Evolutionary conservation across 37 sponge, comb jelly and placozoan species (phyloP).

Genomic region (Diacarnus erythraeanus): DNA sequence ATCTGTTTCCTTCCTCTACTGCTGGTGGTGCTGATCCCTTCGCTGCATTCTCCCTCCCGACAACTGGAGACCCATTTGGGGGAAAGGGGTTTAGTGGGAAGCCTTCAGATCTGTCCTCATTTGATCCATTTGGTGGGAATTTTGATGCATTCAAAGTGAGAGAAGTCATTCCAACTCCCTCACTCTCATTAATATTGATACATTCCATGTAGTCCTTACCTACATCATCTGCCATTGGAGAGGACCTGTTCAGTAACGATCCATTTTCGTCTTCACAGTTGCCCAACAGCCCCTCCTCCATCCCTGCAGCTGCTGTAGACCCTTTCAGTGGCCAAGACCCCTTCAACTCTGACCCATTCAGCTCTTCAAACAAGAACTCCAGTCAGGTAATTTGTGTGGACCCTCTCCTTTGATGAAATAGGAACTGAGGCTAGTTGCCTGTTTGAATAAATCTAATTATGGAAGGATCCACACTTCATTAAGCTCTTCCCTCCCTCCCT

Average conservation of each 20-base stretch:
- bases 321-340: constrained; percentile 64
- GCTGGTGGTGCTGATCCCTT: constrained; percentile 33
- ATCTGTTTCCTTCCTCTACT: constrained; percentile 33
- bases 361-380: not conserved
- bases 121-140: constrained; percentile 51
- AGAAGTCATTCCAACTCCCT: not conserved
- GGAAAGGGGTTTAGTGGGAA: constrained; percentile 7
- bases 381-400: not conserved
- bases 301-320: constrained; percentile 11
- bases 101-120: constrained; percentile 34
- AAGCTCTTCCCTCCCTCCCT: constrained; percentile 11
- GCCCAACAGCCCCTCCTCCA: not conserved
- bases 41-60: constrained; percentile 40
- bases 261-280: constrained; percentile 1
- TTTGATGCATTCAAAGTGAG: constrained; percentile 50
- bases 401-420: not conserved
- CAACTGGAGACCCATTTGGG: constrained; percentile 30
- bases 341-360: constrained; percentile 31
- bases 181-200: not conserved
- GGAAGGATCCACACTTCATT: not conserved
- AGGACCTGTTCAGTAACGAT: constrained; percentile 30
- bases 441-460: not conserved
- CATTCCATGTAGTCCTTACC: not conserved
- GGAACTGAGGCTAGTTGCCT: not conserved
- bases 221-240: constrained; percentile 8